Evolutionary conservation across 1,140 invertebrate genomes (phyloP), one percentile per base, ranked within the genome.

Genomic region (Formica exsecta): DNA sequence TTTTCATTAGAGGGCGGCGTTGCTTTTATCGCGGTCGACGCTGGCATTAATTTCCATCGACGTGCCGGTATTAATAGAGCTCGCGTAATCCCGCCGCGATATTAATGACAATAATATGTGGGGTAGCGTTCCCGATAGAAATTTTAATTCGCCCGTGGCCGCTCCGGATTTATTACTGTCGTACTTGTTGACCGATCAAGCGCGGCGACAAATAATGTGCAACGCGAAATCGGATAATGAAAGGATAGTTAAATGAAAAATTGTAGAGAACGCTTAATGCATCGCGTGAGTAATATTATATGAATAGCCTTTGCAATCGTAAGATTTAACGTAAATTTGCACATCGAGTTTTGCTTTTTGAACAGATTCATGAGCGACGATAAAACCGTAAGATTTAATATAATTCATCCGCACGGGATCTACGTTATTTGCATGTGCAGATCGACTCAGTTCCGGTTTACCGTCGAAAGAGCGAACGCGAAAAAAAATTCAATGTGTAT

Each of bases 51-150:
- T 83, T 83, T 73, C 41, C 68, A 83, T 83, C 79, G 79, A 83
- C 54, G 68, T 57, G 79, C 68, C 68, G 38, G 48, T 83, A 83
- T 83, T 83, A 83, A 83, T 83, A 83, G 79, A 83, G 79, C 54
- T 73, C 79, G 54, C 68, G 79, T 83, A 83, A 83, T 83, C 79
- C 79, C 68, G 19, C 36, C 68, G 41, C 84, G 76, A 85, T 77
- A 85, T 85, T 85, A 79, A 79, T 85, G 76, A 85, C 84, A 85
- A 77, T 76, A 85, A 66, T 85, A 79, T 85, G 62, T 85, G 36
- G 76, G 48, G 84, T 83, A 83, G 73, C 75, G 76, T 66, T 59
- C 32, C 51, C 48, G 76, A 80, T 85, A 61, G 76, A 85, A 81
- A 79, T 85, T 85, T 83, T 70, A 85, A 79, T 85, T 85, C 68